A percentile compares a stretch with the other conserved stretches of the same genome.
These are phyloP conservation scores for Polia nebulosa DNA, from an alignment of 2,888 invertebrate species.

Conservation along the genomic window DNA sequence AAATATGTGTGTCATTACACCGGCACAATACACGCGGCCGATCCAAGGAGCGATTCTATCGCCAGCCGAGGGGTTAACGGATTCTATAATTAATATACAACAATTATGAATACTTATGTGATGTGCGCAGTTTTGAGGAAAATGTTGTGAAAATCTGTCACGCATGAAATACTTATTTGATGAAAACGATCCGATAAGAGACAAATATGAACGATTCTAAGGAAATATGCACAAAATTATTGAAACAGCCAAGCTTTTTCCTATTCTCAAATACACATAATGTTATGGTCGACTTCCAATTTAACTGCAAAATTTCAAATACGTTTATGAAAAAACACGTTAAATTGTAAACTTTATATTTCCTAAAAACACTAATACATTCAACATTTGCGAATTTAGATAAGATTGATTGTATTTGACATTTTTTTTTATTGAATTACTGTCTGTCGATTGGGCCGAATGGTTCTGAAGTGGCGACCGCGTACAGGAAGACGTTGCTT, in stretches of 20 bases:
- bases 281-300: no score
- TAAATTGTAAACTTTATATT: no score
- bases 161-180: background rate
- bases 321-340: no score
- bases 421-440: no score
- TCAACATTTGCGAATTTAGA: no score
- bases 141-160: background rate
- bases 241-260: background rate
- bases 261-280: no score
- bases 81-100: constrained; percentile 33
- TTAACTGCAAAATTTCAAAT: no score
- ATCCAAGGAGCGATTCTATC: constrained; percentile 43
- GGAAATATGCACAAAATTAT: background rate
- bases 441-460: no score
- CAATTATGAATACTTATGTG: background rate
- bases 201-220: background rate
- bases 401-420: no score
- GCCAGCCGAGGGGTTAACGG: constrained; percentile 17
- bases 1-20: constrained; percentile 60
- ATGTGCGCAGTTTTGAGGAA: background rate
- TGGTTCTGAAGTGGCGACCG: no score
- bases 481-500: no score
- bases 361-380: no score
- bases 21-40: constrained; percentile 36
- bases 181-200: background rate